Percentiles rank a stretch among this genome's conserved stretches.
Evolutionary conservation across 2,113 vertebrate genomes (phyloP).

Genomic region (Kryptolebias marmoratus): DNA sequence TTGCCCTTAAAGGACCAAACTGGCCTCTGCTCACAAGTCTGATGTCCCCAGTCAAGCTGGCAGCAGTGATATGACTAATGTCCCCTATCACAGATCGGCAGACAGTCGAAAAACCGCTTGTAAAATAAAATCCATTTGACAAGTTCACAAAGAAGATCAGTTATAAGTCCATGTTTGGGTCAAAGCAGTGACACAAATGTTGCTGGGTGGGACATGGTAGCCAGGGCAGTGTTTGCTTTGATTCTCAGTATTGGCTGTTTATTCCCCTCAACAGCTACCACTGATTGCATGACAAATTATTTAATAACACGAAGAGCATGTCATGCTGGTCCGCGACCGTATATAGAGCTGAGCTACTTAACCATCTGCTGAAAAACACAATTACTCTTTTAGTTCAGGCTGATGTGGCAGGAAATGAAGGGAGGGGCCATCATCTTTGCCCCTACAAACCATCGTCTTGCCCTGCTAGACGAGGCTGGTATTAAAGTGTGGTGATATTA

Average conservation of each 20-base stretch:
- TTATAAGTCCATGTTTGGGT: conserved; percentile 47
- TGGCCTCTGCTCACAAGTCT: conserved; percentile 40
- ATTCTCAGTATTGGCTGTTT: conserved; percentile 30
- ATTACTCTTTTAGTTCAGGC: conserved; percentile 34
- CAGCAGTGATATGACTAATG: conserved; percentile 65
- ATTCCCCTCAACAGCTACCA: background rate
- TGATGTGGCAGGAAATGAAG: conserved; percentile 45
- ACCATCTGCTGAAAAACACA: conserved; percentile 52
- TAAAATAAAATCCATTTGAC: conserved; percentile 65
- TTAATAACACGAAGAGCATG: conserved; percentile 21
- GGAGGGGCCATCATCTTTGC: conserved; percentile 6
- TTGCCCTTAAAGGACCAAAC: conserved; percentile 23
- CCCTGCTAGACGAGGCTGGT: conserved; percentile 39
- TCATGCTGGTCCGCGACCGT: conserved; percentile 14
- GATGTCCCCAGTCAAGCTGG: conserved; percentile 59
- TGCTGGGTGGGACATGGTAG: conserved; percentile 14
- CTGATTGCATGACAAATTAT: conserved; percentile 40
- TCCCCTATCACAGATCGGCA: conserved; percentile 59
- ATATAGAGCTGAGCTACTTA: conserved; percentile 26
- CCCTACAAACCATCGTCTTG: conserved; percentile 26
- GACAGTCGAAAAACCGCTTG: conserved; percentile 57
- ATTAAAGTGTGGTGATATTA: conserved; percentile 52
- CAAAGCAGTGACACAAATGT: conserved; percentile 43
- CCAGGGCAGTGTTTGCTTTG: background rate
- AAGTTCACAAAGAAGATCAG: conserved; percentile 64